These are phyloP conservation scores for Archivesica marissinica DNA, from an alignment of 1,140 invertebrate species.

Conservation along the genomic window DNA sequence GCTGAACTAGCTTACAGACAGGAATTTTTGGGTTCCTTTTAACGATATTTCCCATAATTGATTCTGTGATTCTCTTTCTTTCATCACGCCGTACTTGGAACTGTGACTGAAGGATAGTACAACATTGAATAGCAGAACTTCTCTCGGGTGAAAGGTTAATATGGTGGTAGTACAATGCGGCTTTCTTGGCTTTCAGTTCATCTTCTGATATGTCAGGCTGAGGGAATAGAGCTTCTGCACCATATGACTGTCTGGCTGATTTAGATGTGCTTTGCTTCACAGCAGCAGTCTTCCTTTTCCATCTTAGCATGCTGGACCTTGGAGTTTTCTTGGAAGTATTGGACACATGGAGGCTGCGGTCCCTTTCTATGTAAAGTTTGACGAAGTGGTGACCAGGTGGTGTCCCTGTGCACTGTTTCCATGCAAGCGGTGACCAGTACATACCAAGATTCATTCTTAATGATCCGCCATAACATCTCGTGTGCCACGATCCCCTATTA, in stretches of 20 bases:
- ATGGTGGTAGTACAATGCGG: neutral
- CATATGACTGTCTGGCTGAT: neutral
- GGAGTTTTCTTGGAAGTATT: neutral
- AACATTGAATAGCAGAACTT: neutral
- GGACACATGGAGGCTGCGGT: neutral
- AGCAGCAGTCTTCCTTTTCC: too few relatives aligned
- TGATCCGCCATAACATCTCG: conserved; percentile 27
- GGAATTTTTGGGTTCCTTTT: conserved; percentile 1
- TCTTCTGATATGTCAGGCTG: neutral
- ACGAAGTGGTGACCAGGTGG: neutral
- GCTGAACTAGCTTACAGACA: conserved; percentile 8
- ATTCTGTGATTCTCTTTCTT: conserved; percentile 41
- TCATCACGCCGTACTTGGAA: neutral
- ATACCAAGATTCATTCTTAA: conserved; percentile 16
- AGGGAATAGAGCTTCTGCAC: neutral
- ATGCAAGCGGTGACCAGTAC: conserved; percentile 3
- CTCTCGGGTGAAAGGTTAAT: neutral
- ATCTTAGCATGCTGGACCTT: too few relatives aligned
- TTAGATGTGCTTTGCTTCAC: neutral
- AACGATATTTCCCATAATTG: too few relatives aligned
- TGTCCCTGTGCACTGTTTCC: neutral
- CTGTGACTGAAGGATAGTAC: neutral
- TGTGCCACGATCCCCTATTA: conserved; percentile 51
- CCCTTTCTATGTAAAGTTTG: neutral
- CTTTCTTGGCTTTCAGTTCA: neutral